phyloP scores from a whole-genome alignment of 2,888 invertebrate species.

The Aporophyla lueneburgensis region DNA sequence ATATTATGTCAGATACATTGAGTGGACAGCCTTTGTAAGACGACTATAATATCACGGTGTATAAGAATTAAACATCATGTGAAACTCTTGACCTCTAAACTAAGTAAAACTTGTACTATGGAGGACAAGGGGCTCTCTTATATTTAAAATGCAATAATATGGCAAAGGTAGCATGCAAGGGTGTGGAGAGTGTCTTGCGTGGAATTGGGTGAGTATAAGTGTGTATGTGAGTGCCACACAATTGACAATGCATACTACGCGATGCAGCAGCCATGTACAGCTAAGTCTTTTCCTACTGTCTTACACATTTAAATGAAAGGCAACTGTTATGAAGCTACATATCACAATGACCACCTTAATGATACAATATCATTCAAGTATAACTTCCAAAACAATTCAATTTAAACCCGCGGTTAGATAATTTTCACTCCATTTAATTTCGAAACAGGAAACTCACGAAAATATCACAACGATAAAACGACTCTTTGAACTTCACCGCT shows the following conservation, averaged over 20 bases:
- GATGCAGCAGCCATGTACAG: not conserved
- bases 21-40: too few relatives aligned
- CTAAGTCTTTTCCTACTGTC: not conserved
- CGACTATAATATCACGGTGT: too few relatives aligned
- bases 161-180: too few relatives aligned
- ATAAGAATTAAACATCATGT: too few relatives aligned
- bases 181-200: too few relatives aligned
- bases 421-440: not conserved
- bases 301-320: not conserved
- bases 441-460: slow-evolving; percentile 7
- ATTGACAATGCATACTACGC: not conserved
- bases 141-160: too few relatives aligned
- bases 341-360: not conserved
- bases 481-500: slow-evolving; percentile 9
- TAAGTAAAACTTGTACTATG: too few relatives aligned
- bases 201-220: too few relatives aligned
- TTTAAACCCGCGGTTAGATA: not conserved
- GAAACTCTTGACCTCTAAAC: too few relatives aligned
- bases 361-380: not conserved
- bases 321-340: not conserved
- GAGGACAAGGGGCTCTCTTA: too few relatives aligned
- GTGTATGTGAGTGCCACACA: too few relatives aligned
- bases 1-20: too few relatives aligned
- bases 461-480: slow-evolving; percentile 12
- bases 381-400: not conserved